These are phyloP conservation scores for Leptocoma aspasia DNA, from an alignment of 2,113 vertebrate species.

Conservation along the genomic window DNA sequence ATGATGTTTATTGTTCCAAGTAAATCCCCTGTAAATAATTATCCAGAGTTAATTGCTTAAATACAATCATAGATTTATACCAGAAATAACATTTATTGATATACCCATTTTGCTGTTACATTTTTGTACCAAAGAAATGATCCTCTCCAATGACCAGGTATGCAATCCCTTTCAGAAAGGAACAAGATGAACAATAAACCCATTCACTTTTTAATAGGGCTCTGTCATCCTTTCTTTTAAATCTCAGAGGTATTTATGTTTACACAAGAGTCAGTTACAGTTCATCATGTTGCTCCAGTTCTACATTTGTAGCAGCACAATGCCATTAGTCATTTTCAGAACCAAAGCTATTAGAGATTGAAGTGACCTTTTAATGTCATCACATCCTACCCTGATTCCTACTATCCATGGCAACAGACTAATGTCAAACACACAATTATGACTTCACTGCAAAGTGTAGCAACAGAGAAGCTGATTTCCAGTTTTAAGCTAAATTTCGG, in stretches of 20 bases:
- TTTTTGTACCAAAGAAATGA: neutral
- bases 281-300: neutral
- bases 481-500: neutral
- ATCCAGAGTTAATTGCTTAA: neutral
- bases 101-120: neutral
- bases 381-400: neutral
- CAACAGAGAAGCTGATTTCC: neutral
- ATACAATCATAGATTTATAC: neutral
- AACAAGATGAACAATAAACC: neutral
- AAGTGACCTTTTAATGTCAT: conserved; percentile 57
- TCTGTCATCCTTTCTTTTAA: neutral
- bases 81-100: neutral
- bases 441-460: neutral
- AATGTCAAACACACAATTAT: neutral
- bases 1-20: neutral
- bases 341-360: conserved; percentile 5
- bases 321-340: conserved; percentile 36
- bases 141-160: neutral
- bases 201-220: neutral
- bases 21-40: neutral
- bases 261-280: neutral
- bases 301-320: conserved; percentile 12
- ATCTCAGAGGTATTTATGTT: conserved; percentile 6
- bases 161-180: neutral
- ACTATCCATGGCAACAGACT: conserved; percentile 36